Evolutionary conservation across 2,113 vertebrate genomes (phyloP), one percentile per base, ranked within the genome.

Genomic region (Oreotrochilus melanogaster): DNA sequence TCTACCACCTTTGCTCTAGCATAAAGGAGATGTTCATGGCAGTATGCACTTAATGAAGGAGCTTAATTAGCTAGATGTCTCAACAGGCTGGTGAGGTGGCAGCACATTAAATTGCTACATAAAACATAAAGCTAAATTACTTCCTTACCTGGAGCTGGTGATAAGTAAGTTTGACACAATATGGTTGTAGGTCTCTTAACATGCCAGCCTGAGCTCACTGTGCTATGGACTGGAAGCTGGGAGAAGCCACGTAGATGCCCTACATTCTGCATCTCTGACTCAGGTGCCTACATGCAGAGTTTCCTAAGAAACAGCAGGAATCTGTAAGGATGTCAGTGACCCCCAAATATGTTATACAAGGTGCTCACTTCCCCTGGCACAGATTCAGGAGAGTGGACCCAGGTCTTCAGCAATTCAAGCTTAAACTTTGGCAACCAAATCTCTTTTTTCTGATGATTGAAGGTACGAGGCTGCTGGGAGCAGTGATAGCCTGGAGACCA

Each of bases 31-130:
- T 6, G 10, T 82, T 85, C 45, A 33, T 69, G 85, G 85, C 57
- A 76, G 57, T 45, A 33, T 33, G n/a, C 72, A 82, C 75, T 90
- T 97, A 97, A 97, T 89, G 92, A 97, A 97, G 86, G 95, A 92
- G 69, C 89, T 85, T 96, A 97, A 98, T 98, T 97, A 98, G 65
- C 74, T 69, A 93, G 94, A 92, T 93, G 66, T 96, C 93, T 97
- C 96, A 96, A 96, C 80, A 91, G 80, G 82, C 80, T 89, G 80
- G 95, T 89, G 73, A 70, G 86, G 79, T 89, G 82, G 97, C 95
- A 94, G 93, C 60, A 51, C 57, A 60, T 79, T 80, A 79, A 96
- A 96, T 58, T 92, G 96, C 80, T 87, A 83, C 43, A n/a, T 69
- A 92, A 93, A 78, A 86, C 1, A 3, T 86, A 61, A 84, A 96